These are phyloP conservation scores for Mizuhopecten yessoensis DNA, from an alignment of 1,140 invertebrate species.

Conservation along the genomic window DNA sequence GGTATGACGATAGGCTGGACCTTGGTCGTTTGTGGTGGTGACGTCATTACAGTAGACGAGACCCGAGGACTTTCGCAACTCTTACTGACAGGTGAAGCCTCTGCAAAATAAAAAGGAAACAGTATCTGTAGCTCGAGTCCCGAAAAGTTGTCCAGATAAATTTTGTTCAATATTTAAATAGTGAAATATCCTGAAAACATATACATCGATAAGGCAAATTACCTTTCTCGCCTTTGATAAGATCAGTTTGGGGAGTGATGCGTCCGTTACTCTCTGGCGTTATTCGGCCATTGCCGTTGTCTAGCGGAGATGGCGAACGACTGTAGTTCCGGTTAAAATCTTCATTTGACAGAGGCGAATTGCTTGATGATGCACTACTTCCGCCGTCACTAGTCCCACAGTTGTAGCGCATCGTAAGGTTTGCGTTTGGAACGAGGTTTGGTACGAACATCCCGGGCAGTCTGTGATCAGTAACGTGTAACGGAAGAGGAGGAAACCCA, in stretches of 20 bases:
- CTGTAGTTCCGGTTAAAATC: slow-evolving; percentile 49
- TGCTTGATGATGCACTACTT: slow-evolving; percentile 57
- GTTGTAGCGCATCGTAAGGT: slow-evolving; percentile 50
- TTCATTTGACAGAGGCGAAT: slow-evolving; percentile 48
- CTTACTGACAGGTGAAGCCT: background rate
- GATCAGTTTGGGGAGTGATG: slow-evolving; percentile 14
- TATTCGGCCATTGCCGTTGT: slow-evolving; percentile 12
- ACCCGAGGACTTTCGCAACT: background rate
- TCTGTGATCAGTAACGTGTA: slow-evolving; percentile 55
- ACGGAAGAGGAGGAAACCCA: slow-evolving; percentile 42
- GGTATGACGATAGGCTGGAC: background rate
- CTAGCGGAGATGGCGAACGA: slow-evolving; percentile 52
- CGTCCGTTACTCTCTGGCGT: background rate
- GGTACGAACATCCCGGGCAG: background rate
- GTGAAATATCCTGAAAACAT: background rate
- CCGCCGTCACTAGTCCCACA: slow-evolving; percentile 52
- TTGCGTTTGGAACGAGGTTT: slow-evolving; percentile 35
- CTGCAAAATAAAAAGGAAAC: background rate
- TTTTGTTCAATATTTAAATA: background rate
- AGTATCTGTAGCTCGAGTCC: background rate
- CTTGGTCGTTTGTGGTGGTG: background rate
- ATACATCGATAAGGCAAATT: background rate
- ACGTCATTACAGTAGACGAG: slow-evolving; percentile 27
- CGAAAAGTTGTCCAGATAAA: background rate
- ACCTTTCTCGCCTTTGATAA: slow-evolving; percentile 54